A percentile compares a stretch with the other conserved stretches of the same genome.
Conservation (phyloP, 2,888 invertebrate genomes). For the Petrophora chlorosata region DNA sequence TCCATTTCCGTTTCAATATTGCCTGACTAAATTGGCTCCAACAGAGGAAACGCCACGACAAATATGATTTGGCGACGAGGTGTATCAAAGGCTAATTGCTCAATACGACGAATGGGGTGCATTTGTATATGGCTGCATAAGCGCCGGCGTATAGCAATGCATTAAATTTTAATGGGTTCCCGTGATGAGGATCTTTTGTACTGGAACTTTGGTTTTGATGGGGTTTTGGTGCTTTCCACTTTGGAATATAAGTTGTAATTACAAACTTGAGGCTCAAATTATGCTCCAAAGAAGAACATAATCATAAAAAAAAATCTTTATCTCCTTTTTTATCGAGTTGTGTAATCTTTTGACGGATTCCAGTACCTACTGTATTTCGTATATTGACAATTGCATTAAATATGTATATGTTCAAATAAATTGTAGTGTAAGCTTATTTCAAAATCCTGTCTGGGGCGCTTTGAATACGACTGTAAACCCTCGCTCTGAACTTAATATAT, state of each 20-base stretch:
- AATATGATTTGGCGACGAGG: conserved; percentile 70
- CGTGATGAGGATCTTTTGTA: background rate
- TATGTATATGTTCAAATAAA: conserved; percentile 22
- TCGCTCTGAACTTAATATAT: conserved; percentile 71
- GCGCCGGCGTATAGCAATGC: conserved; percentile 5
- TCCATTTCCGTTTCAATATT: conserved; percentile 65
- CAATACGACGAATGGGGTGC: conserved; percentile 46
- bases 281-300: no score
- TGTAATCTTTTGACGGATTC: no score
- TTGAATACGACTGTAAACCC: conserved; percentile 57
- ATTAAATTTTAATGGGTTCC: conserved; percentile 2
- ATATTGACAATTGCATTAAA: background rate
- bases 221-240: no score
- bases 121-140: conserved; percentile 16
- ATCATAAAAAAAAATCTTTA: no score
- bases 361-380: background rate
- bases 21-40: conserved; percentile 61
- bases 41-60: conserved; percentile 62
- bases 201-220: background rate
- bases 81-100: conserved; percentile 74
- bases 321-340: no score
- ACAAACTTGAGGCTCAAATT: no score
- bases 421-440: conserved; percentile 43
- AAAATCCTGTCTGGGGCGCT: conserved; percentile 48
- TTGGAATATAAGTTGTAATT: no score